These are phyloP conservation scores for Anneissia japonica DNA, from an alignment of 35 echinoderm and acorn worm species.

Conservation along the genomic window DNA sequence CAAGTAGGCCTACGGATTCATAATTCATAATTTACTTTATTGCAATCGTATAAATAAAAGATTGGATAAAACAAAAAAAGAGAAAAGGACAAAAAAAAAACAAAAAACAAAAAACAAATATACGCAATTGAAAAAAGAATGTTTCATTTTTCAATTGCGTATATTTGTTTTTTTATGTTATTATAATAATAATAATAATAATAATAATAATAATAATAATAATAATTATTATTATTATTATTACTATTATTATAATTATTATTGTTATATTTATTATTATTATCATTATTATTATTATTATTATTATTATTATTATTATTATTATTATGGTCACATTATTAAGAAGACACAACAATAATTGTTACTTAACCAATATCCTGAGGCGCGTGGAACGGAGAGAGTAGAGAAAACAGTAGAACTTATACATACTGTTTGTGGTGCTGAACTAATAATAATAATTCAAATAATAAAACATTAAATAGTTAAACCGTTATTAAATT, in stretches of 20 bases:
- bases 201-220: conserved; percentile 27
- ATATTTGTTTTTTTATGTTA: neutral
- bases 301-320: conserved; percentile 4
- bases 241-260: conserved; percentile 5
- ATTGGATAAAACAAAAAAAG: neutral
- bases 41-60: neutral
- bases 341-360: too few relatives aligned
- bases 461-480: too few relatives aligned
- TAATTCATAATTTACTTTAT: neutral
- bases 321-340: neutral
- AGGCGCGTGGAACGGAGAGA: too few relatives aligned
- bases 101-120: neutral
- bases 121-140: neutral
- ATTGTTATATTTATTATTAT: conserved; percentile 5
- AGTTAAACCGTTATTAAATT: too few relatives aligned
- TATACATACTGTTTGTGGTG: too few relatives aligned
- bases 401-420: too few relatives aligned
- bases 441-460: too few relatives aligned
- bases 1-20: neutral
- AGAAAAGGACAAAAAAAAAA: neutral
- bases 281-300: conserved; percentile 4
- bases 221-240: conserved; percentile 13
- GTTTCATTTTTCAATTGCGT: neutral
- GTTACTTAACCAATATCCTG: too few relatives aligned
- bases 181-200: conserved; percentile 16